These are phyloP conservation scores for Brienomyrus brachyistius DNA, from an alignment of 2,113 vertebrate species.

Conservation along the genomic window DNA sequence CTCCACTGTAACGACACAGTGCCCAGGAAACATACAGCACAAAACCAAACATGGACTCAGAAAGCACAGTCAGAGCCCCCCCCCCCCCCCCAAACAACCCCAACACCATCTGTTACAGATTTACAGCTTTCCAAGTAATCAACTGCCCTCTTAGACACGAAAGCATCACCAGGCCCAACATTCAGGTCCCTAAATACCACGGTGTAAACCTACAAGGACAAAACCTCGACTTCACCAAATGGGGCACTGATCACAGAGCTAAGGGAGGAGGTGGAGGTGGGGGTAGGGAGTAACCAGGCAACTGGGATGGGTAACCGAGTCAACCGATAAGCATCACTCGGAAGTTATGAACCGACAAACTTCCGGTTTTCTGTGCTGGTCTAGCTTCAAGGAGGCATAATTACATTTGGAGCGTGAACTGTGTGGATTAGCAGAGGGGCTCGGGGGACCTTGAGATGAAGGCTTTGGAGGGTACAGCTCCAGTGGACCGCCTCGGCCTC, in stretches of 20 bases:
- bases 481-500: neutral
- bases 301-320: neutral
- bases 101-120: neutral
- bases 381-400: neutral
- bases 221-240: neutral
- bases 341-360: neutral
- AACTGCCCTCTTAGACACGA: neutral
- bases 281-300: neutral
- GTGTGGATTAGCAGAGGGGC: neutral
- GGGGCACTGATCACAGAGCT: neutral
- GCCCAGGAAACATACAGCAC: neutral
- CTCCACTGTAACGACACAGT: neutral
- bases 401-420: neutral
- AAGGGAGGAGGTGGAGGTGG: neutral
- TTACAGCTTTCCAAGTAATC: neutral
- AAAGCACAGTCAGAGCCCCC: neutral
- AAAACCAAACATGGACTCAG: neutral
- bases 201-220: neutral
- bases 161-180: neutral
- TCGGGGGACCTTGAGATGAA: neutral
- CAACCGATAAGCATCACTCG: neutral
- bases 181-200: neutral
- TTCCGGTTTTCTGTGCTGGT: neutral
- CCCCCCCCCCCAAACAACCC: neutral
- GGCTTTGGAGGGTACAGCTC: neutral